Evolutionary conservation across 2,113 vertebrate genomes (phyloP).

Genomic region (Microcebus tavaratra): DNA sequence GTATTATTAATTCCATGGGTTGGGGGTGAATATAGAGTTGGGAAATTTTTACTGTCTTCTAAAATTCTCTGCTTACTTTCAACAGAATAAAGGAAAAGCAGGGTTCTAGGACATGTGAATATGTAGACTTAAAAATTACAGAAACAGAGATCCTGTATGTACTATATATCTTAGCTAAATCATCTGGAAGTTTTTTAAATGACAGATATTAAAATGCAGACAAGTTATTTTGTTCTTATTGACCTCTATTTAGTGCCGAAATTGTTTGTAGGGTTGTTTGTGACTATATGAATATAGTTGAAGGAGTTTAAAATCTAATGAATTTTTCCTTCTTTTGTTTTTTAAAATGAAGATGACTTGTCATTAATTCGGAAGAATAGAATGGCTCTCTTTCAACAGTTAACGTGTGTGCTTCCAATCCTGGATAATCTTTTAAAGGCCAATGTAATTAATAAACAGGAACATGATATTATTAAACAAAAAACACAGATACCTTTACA

Average conservation of each 20-base stretch:
- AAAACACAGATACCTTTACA: conserved; percentile 93
- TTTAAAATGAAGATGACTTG: conserved; percentile 90
- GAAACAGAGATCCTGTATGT: background rate
- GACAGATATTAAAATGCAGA: background rate
- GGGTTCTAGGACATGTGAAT: background rate
- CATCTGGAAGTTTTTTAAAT: background rate
- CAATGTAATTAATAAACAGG: conserved; percentile 89
- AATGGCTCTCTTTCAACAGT: conserved; percentile 91
- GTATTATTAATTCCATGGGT: background rate
- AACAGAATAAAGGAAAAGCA: background rate
- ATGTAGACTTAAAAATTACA: background rate
- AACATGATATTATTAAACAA: conserved; percentile 92
- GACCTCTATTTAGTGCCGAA: background rate
- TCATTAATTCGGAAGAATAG: conserved; percentile 95
- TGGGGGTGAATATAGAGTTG: background rate
- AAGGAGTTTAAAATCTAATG: conserved; percentile 45
- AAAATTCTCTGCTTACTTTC: conserved; percentile 24
- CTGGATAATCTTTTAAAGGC: conserved; percentile 91
- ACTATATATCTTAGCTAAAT: background rate
- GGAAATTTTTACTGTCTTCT: background rate
- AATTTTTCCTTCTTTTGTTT: background rate
- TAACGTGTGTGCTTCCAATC: conserved; percentile 92
- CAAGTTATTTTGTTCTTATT: background rate
- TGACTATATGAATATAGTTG: background rate
- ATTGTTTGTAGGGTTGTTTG: background rate